Evolutionary conservation across 2,797 vertebrate species (phyloP), one percentile per base, ranked within the genome.

Genomic region (Hyperoplus lanceolatus): DNA sequence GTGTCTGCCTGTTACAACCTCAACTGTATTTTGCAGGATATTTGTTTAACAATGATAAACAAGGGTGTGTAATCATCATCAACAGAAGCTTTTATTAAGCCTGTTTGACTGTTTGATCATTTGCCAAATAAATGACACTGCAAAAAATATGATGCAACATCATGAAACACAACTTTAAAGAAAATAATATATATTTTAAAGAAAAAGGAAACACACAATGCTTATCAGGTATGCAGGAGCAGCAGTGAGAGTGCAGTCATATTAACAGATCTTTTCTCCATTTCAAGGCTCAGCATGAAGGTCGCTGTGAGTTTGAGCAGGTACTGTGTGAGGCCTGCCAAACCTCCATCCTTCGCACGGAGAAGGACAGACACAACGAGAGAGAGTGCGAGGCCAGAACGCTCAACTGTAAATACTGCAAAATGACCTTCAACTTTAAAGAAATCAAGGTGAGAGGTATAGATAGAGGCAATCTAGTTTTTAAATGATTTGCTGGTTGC

Each of bases 351-450:
- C 93, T 95, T 7, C 88, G 79, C 0, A 80, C 86, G 0, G 96
- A 97, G 13, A 95, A 90, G 88, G 94, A 96, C 16, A 90, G 76
- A 10, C 97, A 98, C 4, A 85, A 87, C 0, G 96, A 97, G 75
- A 85, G 93, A 4, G 96, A 96, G 39, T 96, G 97, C 21, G 96
- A 96, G 0, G 92, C 95, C 16, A 89, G 96, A 73, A 96, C 89
- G 9, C 95, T 97, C 5, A 90, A 93, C 94, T 97, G 97, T 90
- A 95, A 94, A 79, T 96, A 96, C 93, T 97, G 96, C 94, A 96
- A 93, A 75, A 81, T 69, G 0, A 89, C 95, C 21, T 97, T 96
- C 87, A 95, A 85, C 89, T 95, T 94, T 4, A 95, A 95, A 6
- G 94, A 94, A 0, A 90, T 94, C 39, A 95, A 97, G 96, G 96